phyloP scores from a whole-genome alignment of 1,140 invertebrate genomes.

The Plectrocnemia conspersa region DNA sequence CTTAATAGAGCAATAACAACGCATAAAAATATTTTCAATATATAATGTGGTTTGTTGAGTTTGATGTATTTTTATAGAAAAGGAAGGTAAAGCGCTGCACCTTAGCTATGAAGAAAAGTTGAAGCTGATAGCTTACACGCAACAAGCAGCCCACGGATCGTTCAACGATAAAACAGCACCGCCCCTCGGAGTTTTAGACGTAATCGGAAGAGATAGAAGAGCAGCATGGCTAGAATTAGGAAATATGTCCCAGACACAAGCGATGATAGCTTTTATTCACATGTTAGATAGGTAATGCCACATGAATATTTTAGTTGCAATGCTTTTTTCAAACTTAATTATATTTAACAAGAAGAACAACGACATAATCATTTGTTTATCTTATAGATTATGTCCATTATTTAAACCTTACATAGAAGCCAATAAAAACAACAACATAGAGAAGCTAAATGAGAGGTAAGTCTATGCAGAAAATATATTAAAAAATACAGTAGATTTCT shows the following conservation, averaged over 20 bases:
- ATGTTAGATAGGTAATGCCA: constrained; percentile 64
- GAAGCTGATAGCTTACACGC: constrained; percentile 84
- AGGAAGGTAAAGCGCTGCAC: constrained; percentile 92
- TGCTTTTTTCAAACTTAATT: too few relatives aligned
- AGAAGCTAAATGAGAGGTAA: constrained; percentile 59
- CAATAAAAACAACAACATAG: constrained; percentile 78
- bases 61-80: constrained; percentile 61
- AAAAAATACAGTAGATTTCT: too few relatives aligned
- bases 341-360: background rate
- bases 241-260: constrained; percentile 76
- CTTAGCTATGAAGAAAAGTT: constrained; percentile 91
- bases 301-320: background rate
- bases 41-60: constrained; percentile 4
- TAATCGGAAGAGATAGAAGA: constrained; percentile 88
- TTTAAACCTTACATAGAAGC: constrained; percentile 91
- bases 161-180: constrained; percentile 71
- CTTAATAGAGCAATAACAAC: too few relatives aligned
- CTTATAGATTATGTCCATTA: constrained; percentile 67
- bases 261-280: constrained; percentile 89
- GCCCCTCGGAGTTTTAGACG: constrained; percentile 88
- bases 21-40: too few relatives aligned
- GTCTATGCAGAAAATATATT: too few relatives aligned
- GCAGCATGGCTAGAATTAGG: constrained; percentile 90
- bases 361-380: background rate
- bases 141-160: constrained; percentile 86